Base-by-base conservation (phyloP, 2,797 vertebrate species). In the Eurystomus glaucurus region DNA sequence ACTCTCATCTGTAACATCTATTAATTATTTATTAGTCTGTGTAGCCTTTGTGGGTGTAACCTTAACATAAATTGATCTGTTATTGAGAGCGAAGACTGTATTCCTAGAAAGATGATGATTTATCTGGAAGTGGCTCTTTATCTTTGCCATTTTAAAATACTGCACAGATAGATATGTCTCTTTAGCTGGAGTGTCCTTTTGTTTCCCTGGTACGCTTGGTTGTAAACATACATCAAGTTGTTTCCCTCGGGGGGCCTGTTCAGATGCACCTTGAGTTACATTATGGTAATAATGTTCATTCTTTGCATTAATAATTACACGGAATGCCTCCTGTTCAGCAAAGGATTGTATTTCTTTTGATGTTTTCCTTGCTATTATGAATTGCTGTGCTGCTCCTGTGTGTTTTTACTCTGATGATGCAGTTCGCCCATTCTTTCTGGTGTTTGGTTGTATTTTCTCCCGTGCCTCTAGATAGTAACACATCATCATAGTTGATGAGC, bases 241-340 rank as follows among this genome's bases (percentile, higher is more conserved):
- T 57, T 95, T 68, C 82, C 91, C 94, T 70, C 70, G 79, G 65
- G 81, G 13, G 25, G 25, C 29, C 66, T 69, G 51, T 43, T 93
- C 65, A 65, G 33, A 68, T 69, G 48, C 35, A 65, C 46, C 78
- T 72, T 35, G 50, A 87, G 70, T 83, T 88, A 60, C 41, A 14
- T 90, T 91, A 90, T 79, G 71, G 55, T 94, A 71, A 93, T 87
- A 65, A 78, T 37, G 8, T 89, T 94, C 66, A 78, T 89, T 93
- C 50, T 85, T 91, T 78, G 50, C 88, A 93, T 93, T 87, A 85
- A 78, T 89, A 79, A 95, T 75, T 76, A 29, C 55, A 37, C 37
- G 9, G 37, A 60, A 68, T 61, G 52, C 58, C 46, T 85, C 65
- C 52, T 51, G 45, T 71, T 86, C 57, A 85, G 79, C 43, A 37